Base-by-base conservation (phyloP, 1,140 invertebrate species). In the Musca vetustissima region DNA sequence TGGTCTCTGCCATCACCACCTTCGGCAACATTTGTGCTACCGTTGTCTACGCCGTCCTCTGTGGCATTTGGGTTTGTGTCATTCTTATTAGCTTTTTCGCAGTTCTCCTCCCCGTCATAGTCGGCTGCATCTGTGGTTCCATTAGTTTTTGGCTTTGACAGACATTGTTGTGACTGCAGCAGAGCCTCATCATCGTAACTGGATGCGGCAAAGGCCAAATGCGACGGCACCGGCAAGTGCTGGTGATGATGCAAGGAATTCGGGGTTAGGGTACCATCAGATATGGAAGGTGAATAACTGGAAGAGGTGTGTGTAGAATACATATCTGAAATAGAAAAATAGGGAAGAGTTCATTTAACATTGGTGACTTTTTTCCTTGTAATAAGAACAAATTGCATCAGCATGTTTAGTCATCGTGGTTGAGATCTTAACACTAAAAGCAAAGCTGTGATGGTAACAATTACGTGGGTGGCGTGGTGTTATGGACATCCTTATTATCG, bases 301-400 rank as follows among this genome's bases (percentile, higher is more conserved):
- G 79, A 82, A 6, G 80, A 82, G 66, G 80, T 82, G 66, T 82
- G 80, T 65, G 80, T 81, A 47, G 80, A 82, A 69, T 82, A 82
- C 75, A 82, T 78, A 66, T 82, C 80, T 82, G 72, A 9, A 74
- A 80, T 36, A 25, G 50, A 50, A 52, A 53, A 19, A 50, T 47
- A 55, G 19, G 25, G 14, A n/a, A 32, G 22, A 52, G 3, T 17
- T n/a, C 28, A 28, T 22, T 61, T 28, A 61, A n/a, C 14, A 32
- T 17, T 22, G 13, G n/a, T 19, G 3, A n/a, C 14, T 24, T 21
- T 7, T 48, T 24, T 3, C 3, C 17, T 14, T 21, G 21, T 22
- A 52, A 52, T 19, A 21, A 52, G 7, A 52, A 52, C 49, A 52
- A 19, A 21, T 52, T 21, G 49, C 17, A 19, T 1, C 0, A 19